Evolutionary conservation across 2,113 vertebrate species (phyloP), one percentile per base, ranked within the genome.

Genomic region (Microcebus murinus): DNA sequence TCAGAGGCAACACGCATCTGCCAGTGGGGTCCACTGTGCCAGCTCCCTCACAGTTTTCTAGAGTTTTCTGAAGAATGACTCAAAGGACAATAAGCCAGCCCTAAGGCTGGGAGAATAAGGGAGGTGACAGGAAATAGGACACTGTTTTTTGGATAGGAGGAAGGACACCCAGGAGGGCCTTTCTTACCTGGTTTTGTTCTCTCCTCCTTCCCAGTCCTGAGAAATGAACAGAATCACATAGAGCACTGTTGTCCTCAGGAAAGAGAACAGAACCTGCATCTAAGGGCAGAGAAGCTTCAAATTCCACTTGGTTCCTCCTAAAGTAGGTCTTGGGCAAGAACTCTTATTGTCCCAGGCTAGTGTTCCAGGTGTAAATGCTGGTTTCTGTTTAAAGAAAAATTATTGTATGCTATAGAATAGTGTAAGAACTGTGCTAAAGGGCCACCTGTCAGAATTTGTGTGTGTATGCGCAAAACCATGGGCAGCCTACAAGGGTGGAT

Each of bases 301-400:
- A 65, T 65, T 82, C 23, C 13, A 25, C 57, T 36, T 65, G 36
- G 3, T 55, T 52, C 25, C 89, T 91, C 34, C 21, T 85, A n/a
- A 59, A 48, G 23, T 25, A 52, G 29, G 29, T 71, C 10, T 77
- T 39, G 18, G 42, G 20, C 45, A 79, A 61, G 68, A 63, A 59
- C 25, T 83, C 23, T 57, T 55, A 4, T 21, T 67, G 27, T 65
- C 23, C 31, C 6, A 59, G 34, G 71, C 17, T 92, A 48, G 17
- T 23, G 61, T 59, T 57, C 50, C 92, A 91, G 13, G 17, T 18
- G 34, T 48, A 85, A 93, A 31, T 39, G 20, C 6, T 17, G 45
- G 77, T 87, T 79, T 27, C 36, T 76, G 34, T 79, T 55, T 89
- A 90, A 86, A 83, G 45, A 93, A 67, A 74, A 85, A 86, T 77